phyloP scores from a whole-genome alignment of 2,113 vertebrate species.

The Monarcha castaneiventris region DNA sequence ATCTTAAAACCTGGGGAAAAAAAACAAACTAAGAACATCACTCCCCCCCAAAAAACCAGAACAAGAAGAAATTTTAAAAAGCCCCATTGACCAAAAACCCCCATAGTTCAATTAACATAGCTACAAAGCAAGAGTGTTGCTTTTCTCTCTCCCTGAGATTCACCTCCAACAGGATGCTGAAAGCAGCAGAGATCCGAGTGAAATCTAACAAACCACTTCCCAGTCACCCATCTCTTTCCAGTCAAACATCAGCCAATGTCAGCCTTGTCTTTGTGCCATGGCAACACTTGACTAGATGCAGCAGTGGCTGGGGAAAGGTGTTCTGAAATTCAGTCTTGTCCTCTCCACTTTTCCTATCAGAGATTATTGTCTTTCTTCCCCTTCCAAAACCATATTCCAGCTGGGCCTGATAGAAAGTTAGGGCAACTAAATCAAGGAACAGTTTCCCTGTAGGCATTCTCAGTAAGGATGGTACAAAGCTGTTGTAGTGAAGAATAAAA shows the following conservation, averaged over 20 bases:
- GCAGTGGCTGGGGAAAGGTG: fast-evolving
- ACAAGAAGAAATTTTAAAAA: neutral
- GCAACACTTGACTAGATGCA: neutral
- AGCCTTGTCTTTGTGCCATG: neutral
- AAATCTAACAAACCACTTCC: neutral
- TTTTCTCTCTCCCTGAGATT: neutral
- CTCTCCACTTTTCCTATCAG: neutral
- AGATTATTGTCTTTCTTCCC: neutral
- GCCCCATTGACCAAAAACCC: fast-evolving
- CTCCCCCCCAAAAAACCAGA: no score
- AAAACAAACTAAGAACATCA: neutral
- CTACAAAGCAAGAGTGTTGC: neutral
- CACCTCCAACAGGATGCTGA: neutral
- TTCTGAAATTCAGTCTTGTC: neutral
- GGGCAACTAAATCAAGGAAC: neutral
- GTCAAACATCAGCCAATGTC: neutral
- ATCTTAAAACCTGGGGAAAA: neutral
- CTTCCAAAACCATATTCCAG: neutral
- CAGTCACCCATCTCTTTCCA: neutral
- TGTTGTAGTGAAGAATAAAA: neutral
- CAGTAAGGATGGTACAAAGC: neutral
- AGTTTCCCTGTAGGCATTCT: fast-evolving
- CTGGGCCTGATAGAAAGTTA: neutral
- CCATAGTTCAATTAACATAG: neutral
- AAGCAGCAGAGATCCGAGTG: neutral